Evolutionary conservation across 1,140 invertebrate genomes (phyloP), one percentile per base, ranked within the genome.

Genomic region (Brachionus koreanus): DNA sequence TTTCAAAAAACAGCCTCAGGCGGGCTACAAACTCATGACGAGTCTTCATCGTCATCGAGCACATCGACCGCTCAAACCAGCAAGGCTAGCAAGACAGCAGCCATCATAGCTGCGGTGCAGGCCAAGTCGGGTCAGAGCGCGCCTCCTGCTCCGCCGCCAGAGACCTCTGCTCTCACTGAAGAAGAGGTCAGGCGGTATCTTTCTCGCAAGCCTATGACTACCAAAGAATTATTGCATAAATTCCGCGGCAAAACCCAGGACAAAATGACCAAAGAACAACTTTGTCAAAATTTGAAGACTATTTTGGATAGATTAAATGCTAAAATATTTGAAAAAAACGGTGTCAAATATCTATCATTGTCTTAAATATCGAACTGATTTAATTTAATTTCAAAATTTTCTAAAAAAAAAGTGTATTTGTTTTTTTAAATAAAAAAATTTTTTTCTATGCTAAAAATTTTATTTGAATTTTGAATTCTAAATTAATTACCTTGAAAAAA

Each of bases 141-240:
- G 16, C 10, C 23, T 9, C 74, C 76, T 12, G 13, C 29, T 46
- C 39, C 37, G 6, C 7, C 19, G 19, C 42, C 39, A 0, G 43
- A 74, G 16, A 61, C n/a, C 7, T 94, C 94, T 84, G 94, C 94
- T 23, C 94, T 97, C 16, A 95, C 94, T 2, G 96, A 98, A 88
- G 96, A 98, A 84, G 93, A 94, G 1, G 95, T 98, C 5, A 90
- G 95, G 16, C 91, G 95, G 16, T 98, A 98, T 87, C 89, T 98
- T 16, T 93, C 94, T 85, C 91, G 96, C 0, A 98, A 98, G 86
- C 96, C 96, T 2, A 96, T 98, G 93, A 98, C 96, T 0, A 94
- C 95, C 0, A 97, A 94, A 0, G 95, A 98, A 86, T 88, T 98
- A 13, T 87, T 98, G 5, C 94, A 95, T 57, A 98, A 98, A 89